phyloP scores from a whole-genome alignment of 1,140 invertebrate species.

The Leptinotarsa lineolata region DNA sequence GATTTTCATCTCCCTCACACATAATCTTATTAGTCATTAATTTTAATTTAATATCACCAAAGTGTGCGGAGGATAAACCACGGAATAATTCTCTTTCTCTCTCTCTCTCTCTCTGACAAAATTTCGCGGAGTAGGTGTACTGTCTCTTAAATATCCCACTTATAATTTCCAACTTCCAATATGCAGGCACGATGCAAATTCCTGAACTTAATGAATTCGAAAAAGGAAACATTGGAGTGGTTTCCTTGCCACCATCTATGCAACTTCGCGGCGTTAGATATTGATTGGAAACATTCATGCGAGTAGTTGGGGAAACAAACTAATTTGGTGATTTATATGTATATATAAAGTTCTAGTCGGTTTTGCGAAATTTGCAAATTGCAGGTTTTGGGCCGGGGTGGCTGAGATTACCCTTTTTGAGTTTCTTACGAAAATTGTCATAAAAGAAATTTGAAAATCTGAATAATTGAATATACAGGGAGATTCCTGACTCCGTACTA shows the following conservation, averaged over 20 bases:
- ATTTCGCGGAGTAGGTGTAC: constrained; percentile 12
- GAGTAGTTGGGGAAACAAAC: not conserved
- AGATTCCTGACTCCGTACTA: no score
- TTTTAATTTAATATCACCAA: constrained; percentile 38
- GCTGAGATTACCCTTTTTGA: no score
- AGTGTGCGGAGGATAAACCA: constrained; percentile 27
- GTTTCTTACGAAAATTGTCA: no score
- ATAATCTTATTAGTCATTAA: constrained; percentile 40
- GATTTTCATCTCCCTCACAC: constrained; percentile 36
- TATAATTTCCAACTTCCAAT: not conserved
- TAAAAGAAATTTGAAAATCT: no score
- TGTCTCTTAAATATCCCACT: not conserved
- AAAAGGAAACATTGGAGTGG: constrained; percentile 3
- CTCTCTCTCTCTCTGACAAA: not conserved
- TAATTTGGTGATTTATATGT: not conserved
- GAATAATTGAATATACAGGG: no score
- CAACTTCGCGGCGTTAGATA: not conserved
- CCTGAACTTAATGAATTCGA: constrained; percentile 3
- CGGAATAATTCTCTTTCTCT: not conserved
- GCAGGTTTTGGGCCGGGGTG: no score
- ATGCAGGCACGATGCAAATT: constrained; percentile 5
- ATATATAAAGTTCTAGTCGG: no score
- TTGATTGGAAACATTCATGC: not conserved
- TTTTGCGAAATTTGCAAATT: no score
- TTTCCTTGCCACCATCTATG: not conserved